Conservation (phyloP, 2,113 vertebrate species). For the Tonatia bakeri region DNA sequence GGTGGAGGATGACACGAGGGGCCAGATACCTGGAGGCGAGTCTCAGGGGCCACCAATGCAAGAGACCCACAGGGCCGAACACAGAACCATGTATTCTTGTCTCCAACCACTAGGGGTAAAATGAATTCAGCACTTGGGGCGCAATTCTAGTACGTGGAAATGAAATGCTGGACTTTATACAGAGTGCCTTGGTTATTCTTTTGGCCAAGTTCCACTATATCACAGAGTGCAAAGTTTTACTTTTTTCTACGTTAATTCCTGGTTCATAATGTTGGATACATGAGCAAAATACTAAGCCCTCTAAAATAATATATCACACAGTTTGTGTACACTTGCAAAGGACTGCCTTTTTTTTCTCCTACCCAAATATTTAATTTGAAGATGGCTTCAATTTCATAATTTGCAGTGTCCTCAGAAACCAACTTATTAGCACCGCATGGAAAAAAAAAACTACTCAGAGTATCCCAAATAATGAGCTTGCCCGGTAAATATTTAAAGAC, state of each 20-base stretch:
- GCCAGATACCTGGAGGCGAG: background rate
- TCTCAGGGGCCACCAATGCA: background rate
- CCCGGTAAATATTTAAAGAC: constrained; percentile 36
- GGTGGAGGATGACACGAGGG: background rate
- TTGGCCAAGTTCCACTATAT: background rate
- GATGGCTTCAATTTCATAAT: constrained; percentile 12
- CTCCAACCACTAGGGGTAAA: background rate
- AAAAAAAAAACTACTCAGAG: background rate
- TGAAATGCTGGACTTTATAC: background rate
- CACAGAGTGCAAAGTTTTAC: background rate
- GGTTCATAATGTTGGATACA: background rate
- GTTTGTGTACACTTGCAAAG: background rate
- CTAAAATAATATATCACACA: background rate
- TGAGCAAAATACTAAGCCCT: background rate
- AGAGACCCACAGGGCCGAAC: background rate
- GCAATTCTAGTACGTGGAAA: background rate
- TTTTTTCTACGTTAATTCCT: background rate
- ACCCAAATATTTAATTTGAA: constrained; percentile 21
- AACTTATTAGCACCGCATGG: background rate
- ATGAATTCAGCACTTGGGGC: background rate
- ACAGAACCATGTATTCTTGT: background rate
- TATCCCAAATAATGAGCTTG: background rate
- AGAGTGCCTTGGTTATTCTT: background rate
- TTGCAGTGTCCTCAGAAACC: background rate
- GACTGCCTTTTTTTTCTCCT: background rate